Base-by-base conservation (phyloP, 2,797 vertebrate genomes). In the Buceros bicornis region DNA sequence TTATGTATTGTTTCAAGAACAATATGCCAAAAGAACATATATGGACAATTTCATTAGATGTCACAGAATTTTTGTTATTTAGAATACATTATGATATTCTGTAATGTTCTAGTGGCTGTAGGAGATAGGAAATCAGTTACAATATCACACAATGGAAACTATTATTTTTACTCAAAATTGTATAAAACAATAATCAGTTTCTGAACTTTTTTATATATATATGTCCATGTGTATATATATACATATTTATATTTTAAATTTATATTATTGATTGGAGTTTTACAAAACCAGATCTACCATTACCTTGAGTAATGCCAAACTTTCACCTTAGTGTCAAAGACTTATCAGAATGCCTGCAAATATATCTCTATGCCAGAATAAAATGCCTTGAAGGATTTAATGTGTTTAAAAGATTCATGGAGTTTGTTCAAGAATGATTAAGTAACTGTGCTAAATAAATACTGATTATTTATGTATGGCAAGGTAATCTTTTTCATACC, bases 371-470 rank as follows among this genome's bases (percentile, higher is more conserved):
- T 92, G 78, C 42, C 65, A 93, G 82, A 93, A 80, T 60, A 33
- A 91, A 96, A 91, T 65, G 24, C 62, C 53, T 83, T 45, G 58
- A 77, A 78, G 87, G 78, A 88, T 91, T 96, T 74, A 15, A 35
- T 42, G 33, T 43, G 10, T 96, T 96, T 95, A 90, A 91, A 93
- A 90, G 57, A 78, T 66, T 85, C 53, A 35, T 62, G 28, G 45
- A 70, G 77, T 91, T 95, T 95, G 64, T 87, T 90, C 83, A 95
- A 78, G 58, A 94, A 51, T 84, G 47, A 95, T 76, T 91, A 95
- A 87, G 20, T 50, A 72, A 66, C 85, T 78, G 26, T 60, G 43
- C 72, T 87, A 88, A 91, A 91, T 81, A 92, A 94, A 91, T 93
- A 14, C 17, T 60, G 19, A 56, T 92, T 85, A 82, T 92, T 86